These are phyloP conservation scores for Sinhomidia bicolor DNA, from an alignment of 2,888 invertebrate genomes.

Conservation along the genomic window DNA sequence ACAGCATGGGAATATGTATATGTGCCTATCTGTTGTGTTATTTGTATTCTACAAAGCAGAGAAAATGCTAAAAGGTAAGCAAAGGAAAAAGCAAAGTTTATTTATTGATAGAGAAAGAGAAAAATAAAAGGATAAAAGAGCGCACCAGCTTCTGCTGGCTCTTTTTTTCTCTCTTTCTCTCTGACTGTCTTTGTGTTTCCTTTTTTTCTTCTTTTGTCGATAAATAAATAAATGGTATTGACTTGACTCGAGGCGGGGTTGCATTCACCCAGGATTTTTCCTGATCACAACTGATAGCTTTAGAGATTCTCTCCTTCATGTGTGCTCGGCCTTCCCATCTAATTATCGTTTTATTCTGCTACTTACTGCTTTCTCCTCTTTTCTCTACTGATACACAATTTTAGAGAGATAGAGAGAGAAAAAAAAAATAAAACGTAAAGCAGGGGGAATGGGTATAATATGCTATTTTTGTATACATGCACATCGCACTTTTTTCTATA, in stretches of 20 bases:
- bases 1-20: neutral
- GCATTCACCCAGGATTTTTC: constrained; percentile 21
- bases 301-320: constrained; percentile 35
- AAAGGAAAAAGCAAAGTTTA: constrained; percentile 9
- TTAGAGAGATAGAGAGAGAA: no score
- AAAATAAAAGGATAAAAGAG: no score
- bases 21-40: neutral
- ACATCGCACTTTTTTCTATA: no score
- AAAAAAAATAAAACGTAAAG: neutral
- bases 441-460: no score
- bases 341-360: constrained; percentile 57
- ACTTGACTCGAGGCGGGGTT: constrained; percentile 51
- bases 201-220: constrained; percentile 6
- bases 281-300: constrained; percentile 55
- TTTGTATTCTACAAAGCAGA: neutral
- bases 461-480: no score
- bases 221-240: constrained; percentile 46
- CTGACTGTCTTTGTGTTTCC: neutral
- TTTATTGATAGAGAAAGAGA: neutral
- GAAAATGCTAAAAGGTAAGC: constrained; percentile 24
- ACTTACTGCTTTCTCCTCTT: no score
- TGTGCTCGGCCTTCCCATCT: constrained; percentile 47
- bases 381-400: constrained; percentile 45
- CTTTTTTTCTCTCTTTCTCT: no score
- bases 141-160: no score